Evolutionary conservation across 2,888 invertebrate species (phyloP).

Genomic region (Scaeva pyrastri): DNA sequence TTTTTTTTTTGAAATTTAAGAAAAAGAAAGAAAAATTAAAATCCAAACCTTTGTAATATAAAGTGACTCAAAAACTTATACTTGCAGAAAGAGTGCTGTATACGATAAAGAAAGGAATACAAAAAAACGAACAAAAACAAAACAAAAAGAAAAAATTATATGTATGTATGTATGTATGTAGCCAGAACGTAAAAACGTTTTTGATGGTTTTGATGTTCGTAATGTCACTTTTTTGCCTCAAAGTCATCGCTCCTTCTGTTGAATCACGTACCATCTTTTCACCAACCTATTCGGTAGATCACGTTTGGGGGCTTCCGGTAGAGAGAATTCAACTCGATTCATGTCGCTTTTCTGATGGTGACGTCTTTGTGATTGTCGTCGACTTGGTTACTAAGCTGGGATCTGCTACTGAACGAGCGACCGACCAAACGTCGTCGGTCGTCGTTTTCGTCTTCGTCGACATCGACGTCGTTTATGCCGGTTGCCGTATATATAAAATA

Average conservation of each 20-base stretch:
- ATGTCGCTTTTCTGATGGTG: constrained; percentile 75
- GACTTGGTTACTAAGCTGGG: constrained; percentile 62
- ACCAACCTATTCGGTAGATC: constrained; percentile 76
- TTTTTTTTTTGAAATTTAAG: constrained; percentile 42
- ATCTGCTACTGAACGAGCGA: constrained; percentile 38
- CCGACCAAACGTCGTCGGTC: neutral
- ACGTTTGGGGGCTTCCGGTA: constrained; percentile 76
- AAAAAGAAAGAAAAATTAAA: constrained; percentile 31
- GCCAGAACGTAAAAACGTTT: constrained; percentile 67
- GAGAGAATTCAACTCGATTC: constrained; percentile 76
- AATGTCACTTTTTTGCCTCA: constrained; percentile 76
- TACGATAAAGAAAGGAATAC: constrained; percentile 8
- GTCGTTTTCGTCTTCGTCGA: neutral
- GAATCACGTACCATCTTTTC: constrained; percentile 76
- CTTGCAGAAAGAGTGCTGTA: constrained; percentile 17
- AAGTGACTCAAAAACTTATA: constrained; percentile 3
- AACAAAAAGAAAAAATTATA: constrained; percentile 58
- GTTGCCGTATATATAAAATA: constrained; percentile 41
- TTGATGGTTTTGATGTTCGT: constrained; percentile 76
- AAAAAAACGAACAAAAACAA: constrained; percentile 31
- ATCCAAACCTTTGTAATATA: constrained; percentile 5
- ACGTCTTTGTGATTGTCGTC: constrained; percentile 76
- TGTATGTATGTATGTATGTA: too few relatives aligned
- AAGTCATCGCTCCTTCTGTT: constrained; percentile 76
- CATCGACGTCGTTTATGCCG: constrained; percentile 22